A percentile compares a stretch with the other conserved stretches of the same genome.
phyloP scores from a whole-genome alignment of 35 echinoderm and acorn worm genomes.

The Apostichopus japonicus region DNA sequence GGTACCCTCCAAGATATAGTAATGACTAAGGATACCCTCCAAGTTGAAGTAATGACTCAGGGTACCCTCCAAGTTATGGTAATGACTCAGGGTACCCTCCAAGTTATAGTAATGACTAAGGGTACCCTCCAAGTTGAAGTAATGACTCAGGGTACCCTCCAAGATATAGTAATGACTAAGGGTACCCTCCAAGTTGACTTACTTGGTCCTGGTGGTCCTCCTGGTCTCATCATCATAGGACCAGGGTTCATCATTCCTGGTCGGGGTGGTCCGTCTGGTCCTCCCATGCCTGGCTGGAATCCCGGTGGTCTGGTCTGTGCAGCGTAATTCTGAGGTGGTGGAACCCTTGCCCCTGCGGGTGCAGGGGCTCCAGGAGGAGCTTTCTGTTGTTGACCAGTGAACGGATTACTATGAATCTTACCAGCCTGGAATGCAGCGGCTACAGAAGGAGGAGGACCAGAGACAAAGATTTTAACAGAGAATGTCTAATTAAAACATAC shows the following conservation, averaged over 20 bases:
- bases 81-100: too few species aligned
- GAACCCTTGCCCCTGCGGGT: constrained; percentile 61
- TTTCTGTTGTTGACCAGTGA: constrained; percentile 65
- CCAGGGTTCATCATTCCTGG: constrained; percentile 59
- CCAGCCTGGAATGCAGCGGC: constrained; percentile 96
- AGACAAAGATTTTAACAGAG: too few species aligned
- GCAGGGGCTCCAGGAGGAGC: constrained; percentile 44
- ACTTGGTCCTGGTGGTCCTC: constrained; percentile 65
- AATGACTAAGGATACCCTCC: too few species aligned
- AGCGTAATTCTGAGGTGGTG: constrained; percentile 75
- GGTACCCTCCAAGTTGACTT: neutral
- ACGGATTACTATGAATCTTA: constrained; percentile 93
- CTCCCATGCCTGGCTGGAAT: constrained; percentile 61
- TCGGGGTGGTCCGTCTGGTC: constrained; percentile 55
- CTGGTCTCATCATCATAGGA: constrained; percentile 65
- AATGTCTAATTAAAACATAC: too few species aligned
- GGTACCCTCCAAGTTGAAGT: too few species aligned
- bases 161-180: too few species aligned
- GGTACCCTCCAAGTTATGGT: too few species aligned
- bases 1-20: too few species aligned
- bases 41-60: too few species aligned
- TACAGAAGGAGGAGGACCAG: constrained; percentile 5
- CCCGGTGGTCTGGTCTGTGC: constrained; percentile 57
- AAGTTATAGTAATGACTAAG: too few species aligned
- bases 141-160: too few species aligned